Conservation (phyloP, 1,140 invertebrate genomes). For the Chironomus striatipennis region DNA sequence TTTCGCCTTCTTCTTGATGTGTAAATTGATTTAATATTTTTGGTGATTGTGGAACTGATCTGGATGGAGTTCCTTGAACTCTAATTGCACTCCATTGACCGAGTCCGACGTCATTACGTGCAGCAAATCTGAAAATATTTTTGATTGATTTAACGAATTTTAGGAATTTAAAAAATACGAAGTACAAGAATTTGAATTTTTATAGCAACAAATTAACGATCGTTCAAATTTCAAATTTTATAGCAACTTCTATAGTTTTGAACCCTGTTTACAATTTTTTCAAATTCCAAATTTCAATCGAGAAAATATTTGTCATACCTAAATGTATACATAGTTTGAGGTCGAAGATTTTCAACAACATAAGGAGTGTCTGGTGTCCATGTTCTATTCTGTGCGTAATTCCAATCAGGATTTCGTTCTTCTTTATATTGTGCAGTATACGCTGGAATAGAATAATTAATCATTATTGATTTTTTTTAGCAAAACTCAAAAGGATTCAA, state of each 20-base stretch:
- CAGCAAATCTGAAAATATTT: conserved; percentile 64
- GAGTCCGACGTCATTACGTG: conserved; percentile 71
- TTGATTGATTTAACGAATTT: too few relatives aligned
- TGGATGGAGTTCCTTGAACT: conserved; percentile 47
- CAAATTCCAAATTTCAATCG: background rate
- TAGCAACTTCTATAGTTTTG: too few relatives aligned
- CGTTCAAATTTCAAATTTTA: too few relatives aligned
- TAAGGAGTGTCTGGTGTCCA: conserved; percentile 68
- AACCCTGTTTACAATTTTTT: too few relatives aligned
- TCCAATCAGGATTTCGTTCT: conserved; percentile 55
- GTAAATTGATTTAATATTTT: conserved; percentile 35
- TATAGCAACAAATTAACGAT: too few relatives aligned
- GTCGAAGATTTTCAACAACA: conserved; percentile 69
- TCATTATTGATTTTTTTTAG: too few relatives aligned
- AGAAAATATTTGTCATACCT: conserved; percentile 29
- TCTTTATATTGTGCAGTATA: conserved; percentile 69
- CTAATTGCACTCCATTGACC: conserved; percentile 58
- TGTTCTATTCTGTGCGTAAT: conserved; percentile 54
- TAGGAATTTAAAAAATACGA: too few relatives aligned
- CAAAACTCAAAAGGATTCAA: too few relatives aligned
- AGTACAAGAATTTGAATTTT: background rate
- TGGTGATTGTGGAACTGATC: conserved; percentile 41
- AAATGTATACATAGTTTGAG: conserved; percentile 73
- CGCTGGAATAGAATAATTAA: too few relatives aligned
- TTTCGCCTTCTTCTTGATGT: conserved; percentile 34